A percentile compares a stretch with the other conserved stretches of the same genome.
Evolutionary conservation across 2,888 invertebrate genomes (phyloP).

Genomic region (Cheilosia soror): DNA sequence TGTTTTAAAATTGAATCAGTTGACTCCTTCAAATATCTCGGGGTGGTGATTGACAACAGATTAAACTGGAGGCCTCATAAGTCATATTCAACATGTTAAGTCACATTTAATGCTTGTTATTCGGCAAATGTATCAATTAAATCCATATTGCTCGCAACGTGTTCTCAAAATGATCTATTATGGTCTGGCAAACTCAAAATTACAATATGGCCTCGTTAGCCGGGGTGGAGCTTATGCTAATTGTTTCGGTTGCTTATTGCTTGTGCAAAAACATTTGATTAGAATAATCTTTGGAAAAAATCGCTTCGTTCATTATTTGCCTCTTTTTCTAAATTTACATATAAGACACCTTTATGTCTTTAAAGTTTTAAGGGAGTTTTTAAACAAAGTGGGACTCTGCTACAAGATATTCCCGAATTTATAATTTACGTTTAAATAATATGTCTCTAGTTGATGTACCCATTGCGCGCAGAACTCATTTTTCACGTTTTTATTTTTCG

Average conservation of each 20-base stretch:
- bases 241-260: slow-evolving; percentile 1
- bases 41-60: slow-evolving; percentile 2
- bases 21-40: too few relatives aligned
- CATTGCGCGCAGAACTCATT: too few relatives aligned
- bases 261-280: slow-evolving; percentile 2
- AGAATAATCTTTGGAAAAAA: slow-evolving; percentile 9
- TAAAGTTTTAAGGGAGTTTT: too few relatives aligned
- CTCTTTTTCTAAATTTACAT: not conserved
- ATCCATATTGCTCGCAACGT: not conserved
- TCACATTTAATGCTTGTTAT: slow-evolving; percentile 5
- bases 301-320: slow-evolving; percentile 1
- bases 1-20: too few relatives aligned
- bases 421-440: too few relatives aligned
- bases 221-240: slow-evolving; percentile 12
- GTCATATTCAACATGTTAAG: not conserved
- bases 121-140: slow-evolving; percentile 16
- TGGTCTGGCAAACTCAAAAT: slow-evolving; percentile 7
- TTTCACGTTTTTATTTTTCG: too few relatives aligned
- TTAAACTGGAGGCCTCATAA: slow-evolving; percentile 25
- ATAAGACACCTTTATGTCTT: too few relatives aligned
- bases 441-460: too few relatives aligned
- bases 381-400: too few relatives aligned
- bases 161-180: slow-evolving; percentile 2
- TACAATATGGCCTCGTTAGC: slow-evolving; percentile 10
- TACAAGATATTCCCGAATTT: too few relatives aligned